Evolutionary conservation across 2,797 vertebrate genomes (phyloP).

Genomic region (Micrastur ruficollis): DNA sequence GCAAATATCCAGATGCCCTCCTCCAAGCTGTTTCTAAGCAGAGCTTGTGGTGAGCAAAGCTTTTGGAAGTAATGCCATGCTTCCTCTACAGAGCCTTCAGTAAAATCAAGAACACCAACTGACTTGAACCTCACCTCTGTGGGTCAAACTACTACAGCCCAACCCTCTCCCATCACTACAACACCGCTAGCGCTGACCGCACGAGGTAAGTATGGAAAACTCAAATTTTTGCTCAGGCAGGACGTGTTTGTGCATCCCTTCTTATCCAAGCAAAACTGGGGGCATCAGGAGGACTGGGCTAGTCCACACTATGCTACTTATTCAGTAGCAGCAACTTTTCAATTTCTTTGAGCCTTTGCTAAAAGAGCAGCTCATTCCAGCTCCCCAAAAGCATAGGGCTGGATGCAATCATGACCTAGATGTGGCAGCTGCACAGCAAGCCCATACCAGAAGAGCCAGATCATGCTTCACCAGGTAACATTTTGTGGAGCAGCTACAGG

Average conservation of each 20-base stretch:
- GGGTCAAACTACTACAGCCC: not conserved
- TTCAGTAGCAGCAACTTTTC: not conserved
- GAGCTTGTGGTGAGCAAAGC: not conserved
- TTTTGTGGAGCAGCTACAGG: not conserved
- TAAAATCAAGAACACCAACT: not conserved
- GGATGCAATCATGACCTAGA: not conserved
- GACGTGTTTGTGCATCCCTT: not conserved
- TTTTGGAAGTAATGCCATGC: not conserved
- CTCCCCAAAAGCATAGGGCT: not conserved
- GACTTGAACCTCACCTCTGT: not conserved
- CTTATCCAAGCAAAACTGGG: not conserved
- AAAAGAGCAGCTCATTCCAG: not conserved
- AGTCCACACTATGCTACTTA: not conserved
- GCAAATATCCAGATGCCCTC: not conserved
- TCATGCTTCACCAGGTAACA: not conserved
- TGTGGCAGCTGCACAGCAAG: not conserved
- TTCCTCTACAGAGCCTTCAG: not conserved
- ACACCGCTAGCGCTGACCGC: fast-evolving
- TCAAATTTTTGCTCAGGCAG: not conserved
- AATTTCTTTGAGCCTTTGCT: not conserved
- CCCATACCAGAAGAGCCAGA: not conserved
- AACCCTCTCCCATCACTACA: not conserved
- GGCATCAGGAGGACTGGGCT: not conserved
- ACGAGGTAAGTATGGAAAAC: not conserved
- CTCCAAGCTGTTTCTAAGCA: not conserved